Evolutionary conservation across 2,888 invertebrate species (phyloP).

Genomic region (Eustalomyia histrio): DNA sequence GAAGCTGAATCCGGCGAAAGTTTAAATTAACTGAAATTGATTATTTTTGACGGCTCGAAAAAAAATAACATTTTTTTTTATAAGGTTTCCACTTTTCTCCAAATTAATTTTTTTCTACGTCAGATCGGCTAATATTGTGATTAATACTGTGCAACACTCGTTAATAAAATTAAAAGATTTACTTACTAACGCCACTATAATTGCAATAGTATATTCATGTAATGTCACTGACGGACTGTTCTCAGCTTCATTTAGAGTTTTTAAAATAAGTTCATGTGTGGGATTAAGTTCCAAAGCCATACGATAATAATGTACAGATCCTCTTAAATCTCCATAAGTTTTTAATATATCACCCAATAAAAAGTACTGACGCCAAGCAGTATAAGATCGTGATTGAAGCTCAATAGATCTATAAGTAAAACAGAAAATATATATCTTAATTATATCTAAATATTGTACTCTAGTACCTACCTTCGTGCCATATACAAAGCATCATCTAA

Average conservation of each 20-base stretch:
- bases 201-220: slow-evolving; percentile 91
- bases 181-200: slow-evolving; percentile 90
- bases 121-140: too few relatives aligned
- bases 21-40: too few relatives aligned
- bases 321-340: slow-evolving; percentile 93
- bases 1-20: too few relatives aligned
- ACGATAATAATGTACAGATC: slow-evolving; percentile 90
- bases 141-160: too few relatives aligned
- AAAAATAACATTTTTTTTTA: too few relatives aligned
- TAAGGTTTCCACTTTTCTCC: too few relatives aligned
- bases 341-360: slow-evolving; percentile 95
- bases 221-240: slow-evolving; percentile 89
- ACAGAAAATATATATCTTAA: background rate
- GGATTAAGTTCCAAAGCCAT: slow-evolving; percentile 92
- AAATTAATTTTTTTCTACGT: too few relatives aligned
- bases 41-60: too few relatives aligned
- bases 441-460: background rate
- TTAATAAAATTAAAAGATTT: too few relatives aligned
- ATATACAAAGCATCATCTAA: slow-evolving; percentile 94
- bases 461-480: slow-evolving; percentile 83
- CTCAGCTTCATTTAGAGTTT: slow-evolving; percentile 90
- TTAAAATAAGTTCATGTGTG: slow-evolving; percentile 89
- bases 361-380: slow-evolving; percentile 95
- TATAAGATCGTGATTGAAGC: slow-evolving; percentile 90
- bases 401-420: slow-evolving; percentile 83